Evolutionary conservation across 2,797 vertebrate genomes (phyloP).

Genomic region (Remorina albescens): DNA sequence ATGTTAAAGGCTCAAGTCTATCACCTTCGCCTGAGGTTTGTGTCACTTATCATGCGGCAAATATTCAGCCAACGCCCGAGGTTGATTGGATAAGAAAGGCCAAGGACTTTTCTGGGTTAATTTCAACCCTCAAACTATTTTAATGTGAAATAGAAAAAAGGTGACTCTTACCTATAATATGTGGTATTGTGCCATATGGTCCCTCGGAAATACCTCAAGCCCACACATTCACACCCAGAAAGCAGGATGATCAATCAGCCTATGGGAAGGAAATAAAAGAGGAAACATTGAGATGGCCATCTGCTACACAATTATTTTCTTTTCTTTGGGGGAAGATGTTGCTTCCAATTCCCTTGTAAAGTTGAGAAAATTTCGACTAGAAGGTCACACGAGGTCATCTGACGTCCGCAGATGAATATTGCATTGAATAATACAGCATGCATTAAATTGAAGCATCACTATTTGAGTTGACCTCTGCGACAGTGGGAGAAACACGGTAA

Average conservation of each 20-base stretch:
- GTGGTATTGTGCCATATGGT: conserved; percentile 81
- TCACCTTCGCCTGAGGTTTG: conserved; percentile 27
- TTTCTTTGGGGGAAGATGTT: background rate
- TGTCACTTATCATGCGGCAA: conserved; percentile 14
- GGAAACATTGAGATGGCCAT: background rate
- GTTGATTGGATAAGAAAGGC: conserved; percentile 37
- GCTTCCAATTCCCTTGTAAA: background rate
- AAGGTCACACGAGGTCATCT: conserved; percentile 6
- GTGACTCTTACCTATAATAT: conserved; percentile 77
- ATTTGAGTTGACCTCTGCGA: background rate
- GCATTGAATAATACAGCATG: background rate
- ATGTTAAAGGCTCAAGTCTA: conserved; percentile 22
- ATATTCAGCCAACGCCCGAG: conserved; percentile 1
- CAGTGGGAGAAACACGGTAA: background rate
- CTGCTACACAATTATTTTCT: background rate
- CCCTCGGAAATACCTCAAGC: conserved; percentile 66
- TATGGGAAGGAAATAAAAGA: conserved; percentile 35
- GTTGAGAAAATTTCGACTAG: background rate
- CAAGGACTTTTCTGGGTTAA: background rate
- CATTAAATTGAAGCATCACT: background rate
- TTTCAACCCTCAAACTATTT: conserved; percentile 3
- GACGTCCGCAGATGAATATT: background rate
- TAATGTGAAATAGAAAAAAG: background rate
- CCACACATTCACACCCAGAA: conserved; percentile 67
- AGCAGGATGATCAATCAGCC: conserved; percentile 34